Evolutionary conservation across 1,140 invertebrate genomes (phyloP), one percentile per base, ranked within the genome.

Genomic region (Dinoponera quadriceps): DNA sequence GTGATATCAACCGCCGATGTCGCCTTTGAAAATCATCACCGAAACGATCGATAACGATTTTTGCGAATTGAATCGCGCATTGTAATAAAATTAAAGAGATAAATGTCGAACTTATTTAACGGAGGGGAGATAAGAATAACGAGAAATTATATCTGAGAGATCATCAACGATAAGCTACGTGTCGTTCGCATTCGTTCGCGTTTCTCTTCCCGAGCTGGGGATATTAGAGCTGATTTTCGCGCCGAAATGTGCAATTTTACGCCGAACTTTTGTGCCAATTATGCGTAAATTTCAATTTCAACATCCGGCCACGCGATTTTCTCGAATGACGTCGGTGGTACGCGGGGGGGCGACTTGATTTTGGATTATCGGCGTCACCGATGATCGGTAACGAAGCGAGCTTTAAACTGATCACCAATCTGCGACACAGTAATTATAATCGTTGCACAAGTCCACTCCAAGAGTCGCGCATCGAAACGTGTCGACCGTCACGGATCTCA

Each of bases 381-480:
- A n/a, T 25, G 29, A 29, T 14, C 22, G 20, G n/a, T 11, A 20
- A 29, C 20, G 13, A 62, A 2, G 29, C 18, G 18, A 44, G 22
- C 3, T 22, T 33, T 3, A 44, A n/a, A 44, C 11, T 14, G 14
- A 33, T 29, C n/a, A 29, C 3, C 27, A 27, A 78, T 71, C 29
- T 48, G n/a, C 16, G n/a, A 51, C 13, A 57, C 51, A 49, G 86
- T 38, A 48, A 87, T 69, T 44, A 73, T 49, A 78, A 88, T 88
- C 75, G 83, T 60, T 88, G 86, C 86, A 85, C 87, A 87, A 69
- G 88, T 68, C 77, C 77, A 74, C 87, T 88, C 22, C 54, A 88
- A 85, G 66, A 73, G 44, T 82, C 54, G 82, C 87, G 72, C 75
- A 66, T 85, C 71, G 83, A 77, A 88, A 85, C 82, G 72, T 85